Base-by-base conservation (phyloP, 2,888 invertebrate genomes). In the Abrostola triplasia region DNA sequence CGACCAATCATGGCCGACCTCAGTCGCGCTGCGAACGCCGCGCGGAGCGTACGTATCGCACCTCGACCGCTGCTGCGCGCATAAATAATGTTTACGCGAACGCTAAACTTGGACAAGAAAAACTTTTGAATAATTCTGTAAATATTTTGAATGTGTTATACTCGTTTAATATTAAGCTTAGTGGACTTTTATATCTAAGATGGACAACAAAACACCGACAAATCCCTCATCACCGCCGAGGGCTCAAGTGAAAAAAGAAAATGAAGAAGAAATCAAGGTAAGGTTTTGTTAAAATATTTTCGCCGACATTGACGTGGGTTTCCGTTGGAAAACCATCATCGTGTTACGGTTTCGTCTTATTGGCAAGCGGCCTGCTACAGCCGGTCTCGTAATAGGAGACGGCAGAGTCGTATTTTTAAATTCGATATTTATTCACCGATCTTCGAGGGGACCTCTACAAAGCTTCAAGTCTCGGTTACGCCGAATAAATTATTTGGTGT, bases 221-320 rank as follows among this genome's bases (percentile, higher is more conserved):
- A 87, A 90, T 59, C 83, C 90, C 42, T 81, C 90, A 6, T 89
- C 92, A 62, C 92, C 94, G 37, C 91, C 91, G 9, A 89, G 90
- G 69, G 83, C 90, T 50, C 91, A 90, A 83, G 94, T 96, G 77
- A 97, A 97, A 90, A 97, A 97, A 90, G 97, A 97, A 88, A 94
- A 95, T 81, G 96, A 96, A 91, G 97, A 97, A 93, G 97, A 97
- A 93, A 97, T 97, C 88, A 97, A 97, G 96, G 97, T 97, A 93
- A 87, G 84, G 70, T 76, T 80, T 73, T 59, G 56, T 79, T 75
- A 67, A 72, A 74, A 84, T 79, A 80, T 84, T 86, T 84, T 83
- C 42, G 59, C 54, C 62, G 71, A 81, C 71, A 80, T 81, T 81
- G 79, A 79, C 71, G 81, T 67, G 83, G 82, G 86, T 88, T 92